Evolutionary conservation across 2,113 vertebrate species (phyloP), one percentile per base, ranked within the genome.

Genomic region (Cinclus cinclus): DNA sequence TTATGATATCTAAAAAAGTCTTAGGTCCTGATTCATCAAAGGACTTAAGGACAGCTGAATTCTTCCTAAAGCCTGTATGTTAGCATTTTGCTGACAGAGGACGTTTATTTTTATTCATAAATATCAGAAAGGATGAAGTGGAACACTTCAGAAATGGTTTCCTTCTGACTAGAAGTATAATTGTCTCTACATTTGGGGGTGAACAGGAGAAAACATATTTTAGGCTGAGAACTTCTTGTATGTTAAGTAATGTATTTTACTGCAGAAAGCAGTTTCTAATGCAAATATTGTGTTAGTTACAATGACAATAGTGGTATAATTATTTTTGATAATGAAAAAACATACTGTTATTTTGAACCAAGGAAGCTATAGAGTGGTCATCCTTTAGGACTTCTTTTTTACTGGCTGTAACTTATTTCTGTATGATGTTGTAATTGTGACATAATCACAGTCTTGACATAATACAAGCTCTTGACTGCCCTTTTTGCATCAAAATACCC

Each of bases 11-110:
- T 87, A 62, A 92, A 91, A 89, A 89, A 91, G 84, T 95, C 93
- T 95, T 94, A 37, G 89, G 95, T 92, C 68, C 44, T 67, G 90
- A 83, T 96, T 94, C 86, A 92, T 96, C 90, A 86, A 90, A 92
- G 90, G 56, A 52, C n/a, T 93, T 92, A 50, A 92, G 17, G 3
- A 8, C 65, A 39, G 50, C 63, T 74, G 86, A 90, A 83, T 97
- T 93, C 55, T 92, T 97, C 39, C 84, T 71, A 68, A 95, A 93
- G 83, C 90, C 47, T 30, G 7, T 67, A 49, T 63, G 75, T 90
- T 96, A 83, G 73, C 56, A 75, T 97, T 95, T 96, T 88, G 92
- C 95, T 96, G 94, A 95, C 68, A 81, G 52, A 6, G 56, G 35
- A 90, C 0, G 0, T 93, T 70, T 91, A 91, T 89, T 96, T 94